Base-by-base conservation (phyloP, 2,888 invertebrate species). In the Zygothrica quintamaculata region DNA sequence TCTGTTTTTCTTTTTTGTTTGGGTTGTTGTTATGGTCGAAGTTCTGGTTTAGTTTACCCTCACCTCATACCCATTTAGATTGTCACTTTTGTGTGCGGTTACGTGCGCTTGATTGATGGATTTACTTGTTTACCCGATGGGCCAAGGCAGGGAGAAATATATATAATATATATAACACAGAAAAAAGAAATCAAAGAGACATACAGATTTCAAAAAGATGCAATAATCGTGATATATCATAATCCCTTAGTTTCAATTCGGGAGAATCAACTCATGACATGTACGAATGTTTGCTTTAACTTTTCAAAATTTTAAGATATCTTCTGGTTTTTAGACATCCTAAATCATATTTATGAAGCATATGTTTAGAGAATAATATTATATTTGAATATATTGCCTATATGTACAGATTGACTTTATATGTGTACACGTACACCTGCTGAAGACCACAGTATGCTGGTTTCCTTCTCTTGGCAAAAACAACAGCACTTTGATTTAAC, bases 21-120 rank as follows among this genome's bases (percentile, higher is more conserved):
- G 29, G 13, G 36, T 42, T 44, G 48, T 36, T 18, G 29, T 33
- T 43, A 5, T 22, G 18, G 18, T 22, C 5, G 18, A 22, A 3
- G 18, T 51, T 52, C 11, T 26, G 25, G 7, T 22, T 43, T 25
- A n/a, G 15, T 8, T 43, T 22, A 8, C 22, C 11, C 34, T 18
- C n/a, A 5, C 15, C 12, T 13, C 26, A 56, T 22, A 3, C 15
- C 44, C 56, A 29, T 48, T 73, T 36, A 11, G 51, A 65, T 80
- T 87, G 78, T 84, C 87, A 84, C 79, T 84, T 80, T 84, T 80
- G 70, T 73, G 69, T 69, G 74, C 65, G 62, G 57, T 84, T 77
- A 66, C 75, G 61, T 78, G 76, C 61, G 77, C 55, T 70, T 84
- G 84, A 84, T 84, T 84, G 87, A 84, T 84, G 75, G 75, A 73